Base-by-base conservation (phyloP, 2,888 invertebrate species). In the Lepeophtheirus nordmannii region DNA sequence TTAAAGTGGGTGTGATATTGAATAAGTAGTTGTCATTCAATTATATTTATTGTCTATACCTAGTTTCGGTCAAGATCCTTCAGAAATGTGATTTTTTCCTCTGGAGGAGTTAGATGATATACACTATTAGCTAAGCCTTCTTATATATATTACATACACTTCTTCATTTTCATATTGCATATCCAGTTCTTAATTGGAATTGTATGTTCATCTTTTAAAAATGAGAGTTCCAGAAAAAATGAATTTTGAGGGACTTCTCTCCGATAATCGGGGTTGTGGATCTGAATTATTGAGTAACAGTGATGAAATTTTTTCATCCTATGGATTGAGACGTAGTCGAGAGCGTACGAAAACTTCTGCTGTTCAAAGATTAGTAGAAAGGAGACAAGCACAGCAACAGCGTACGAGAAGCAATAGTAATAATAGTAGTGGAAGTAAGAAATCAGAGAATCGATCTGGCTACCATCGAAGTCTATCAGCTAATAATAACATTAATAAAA, bases 381-480 rank as follows among this genome's bases (percentile, higher is more conserved):
- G 66, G 17, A 59, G 39, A 40, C 41, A 38, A 22, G 60, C 66
- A 14, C 65, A 65, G 58, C 57, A 65, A 20, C 58, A 65, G 39
- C 39, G 41, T 17, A 56, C 39, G 23, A 46, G 64, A 23, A 60
- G 60, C 37, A 60, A 60, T 38, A 23, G 37, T 10, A 60, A 37
- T 37, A 23, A 17, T 30, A 38, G 37, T 37, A 22, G 22, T 10
- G n/a, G n/a, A 23, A 30, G 10, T 38, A 37, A 17, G 17, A 46
- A 46, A 8, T 5, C 2, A 5, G 30, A 30, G 7, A 30, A 11
- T 20, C 60, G 60, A 37, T 17, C 23, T 75, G 74, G 75, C 75
- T 65, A 72, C 71, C 22, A 72, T 72, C 67, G 74, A 75, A 68
- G 67, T 68, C 69, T 72, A 70, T 67, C 20, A n/a, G 41, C 22